These are phyloP conservation scores for Drosophila suboccidentalis DNA, from an alignment of 2,888 invertebrate genomes.

Conservation along the genomic window DNA sequence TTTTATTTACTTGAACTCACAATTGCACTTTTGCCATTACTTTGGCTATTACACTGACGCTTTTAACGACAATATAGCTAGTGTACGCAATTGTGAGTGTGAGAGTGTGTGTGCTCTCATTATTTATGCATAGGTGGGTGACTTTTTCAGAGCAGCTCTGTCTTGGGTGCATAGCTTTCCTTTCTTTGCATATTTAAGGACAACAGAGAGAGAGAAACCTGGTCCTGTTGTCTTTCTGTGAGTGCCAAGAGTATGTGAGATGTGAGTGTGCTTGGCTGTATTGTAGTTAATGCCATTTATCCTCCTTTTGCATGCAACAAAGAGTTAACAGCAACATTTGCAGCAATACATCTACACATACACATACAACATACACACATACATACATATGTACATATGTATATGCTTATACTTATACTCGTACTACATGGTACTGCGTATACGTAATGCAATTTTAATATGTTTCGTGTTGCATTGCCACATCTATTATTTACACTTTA, in stretches of 20 bases:
- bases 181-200: constrained; percentile 74
- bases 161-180: constrained; percentile 58
- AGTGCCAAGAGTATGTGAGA: constrained; percentile 2
- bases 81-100: constrained; percentile 15
- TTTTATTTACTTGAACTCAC: constrained; percentile 82
- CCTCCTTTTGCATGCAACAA: constrained; percentile 67
- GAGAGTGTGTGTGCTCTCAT: constrained; percentile 59
- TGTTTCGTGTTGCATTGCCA: constrained; percentile 39
- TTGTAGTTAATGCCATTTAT: constrained; percentile 71
- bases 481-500: constrained; percentile 42
- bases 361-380: background rate
- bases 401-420: background rate
- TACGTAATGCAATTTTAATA: constrained; percentile 68
- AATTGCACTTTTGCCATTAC: constrained; percentile 82
- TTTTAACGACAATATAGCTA: constrained; percentile 67
- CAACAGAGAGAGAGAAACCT: constrained; percentile 25
- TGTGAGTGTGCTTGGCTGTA: constrained; percentile 30
- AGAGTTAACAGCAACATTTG: constrained; percentile 57
- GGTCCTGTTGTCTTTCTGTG: constrained; percentile 9
- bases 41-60: constrained; percentile 80
- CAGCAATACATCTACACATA: constrained; percentile 12
- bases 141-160: constrained; percentile 38
- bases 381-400: too few relatives aligned
- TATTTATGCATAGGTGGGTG: constrained; percentile 79
- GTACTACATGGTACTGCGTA: constrained; percentile 17